These are phyloP conservation scores for Muraenolepis orangiensis DNA, from an alignment of 2,797 vertebrate genomes.

Conservation along the genomic window DNA sequence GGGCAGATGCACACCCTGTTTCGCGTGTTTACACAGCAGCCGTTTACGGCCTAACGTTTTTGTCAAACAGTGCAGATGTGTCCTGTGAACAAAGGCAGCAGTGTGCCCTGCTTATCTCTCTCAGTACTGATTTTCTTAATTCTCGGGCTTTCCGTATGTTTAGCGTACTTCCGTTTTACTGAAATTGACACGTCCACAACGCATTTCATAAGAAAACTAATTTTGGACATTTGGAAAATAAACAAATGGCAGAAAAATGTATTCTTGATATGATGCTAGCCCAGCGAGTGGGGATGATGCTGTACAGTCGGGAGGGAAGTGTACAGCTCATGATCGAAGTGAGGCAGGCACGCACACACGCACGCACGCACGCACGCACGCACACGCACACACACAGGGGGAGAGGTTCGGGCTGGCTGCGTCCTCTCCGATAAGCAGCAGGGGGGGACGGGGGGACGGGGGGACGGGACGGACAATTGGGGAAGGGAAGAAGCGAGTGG, in stretches of 20 bases:
- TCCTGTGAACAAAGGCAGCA: constrained; percentile 51
- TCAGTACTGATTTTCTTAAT: constrained; percentile 45
- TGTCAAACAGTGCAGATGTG: constrained; percentile 59
- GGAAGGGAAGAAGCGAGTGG: constrained; percentile 48
- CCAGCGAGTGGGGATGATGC: neutral
- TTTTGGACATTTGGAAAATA: neutral
- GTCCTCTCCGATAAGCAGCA: constrained; percentile 64
- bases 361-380: too few species aligned
- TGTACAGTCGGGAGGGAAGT: constrained; percentile 35
- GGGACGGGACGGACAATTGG: constrained; percentile 41
- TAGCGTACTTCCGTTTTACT: neutral
- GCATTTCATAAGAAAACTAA: neutral
- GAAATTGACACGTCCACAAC: neutral
- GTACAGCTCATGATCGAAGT: constrained; percentile 55
- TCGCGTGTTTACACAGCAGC: neutral
- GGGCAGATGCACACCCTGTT: neutral
- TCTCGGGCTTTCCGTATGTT: neutral
- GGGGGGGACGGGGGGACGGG: constrained; percentile 48
- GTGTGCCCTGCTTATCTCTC: constrained; percentile 45
- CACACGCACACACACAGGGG: neutral
- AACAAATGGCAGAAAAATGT: neutral
- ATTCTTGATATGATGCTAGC: neutral
- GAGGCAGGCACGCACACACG: constrained; percentile 52
- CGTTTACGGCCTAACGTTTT: constrained; percentile 22
- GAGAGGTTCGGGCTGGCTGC: constrained; percentile 46